phyloP scores from a whole-genome alignment of 2,113 vertebrate species.

The Alectura lathami region DNA sequence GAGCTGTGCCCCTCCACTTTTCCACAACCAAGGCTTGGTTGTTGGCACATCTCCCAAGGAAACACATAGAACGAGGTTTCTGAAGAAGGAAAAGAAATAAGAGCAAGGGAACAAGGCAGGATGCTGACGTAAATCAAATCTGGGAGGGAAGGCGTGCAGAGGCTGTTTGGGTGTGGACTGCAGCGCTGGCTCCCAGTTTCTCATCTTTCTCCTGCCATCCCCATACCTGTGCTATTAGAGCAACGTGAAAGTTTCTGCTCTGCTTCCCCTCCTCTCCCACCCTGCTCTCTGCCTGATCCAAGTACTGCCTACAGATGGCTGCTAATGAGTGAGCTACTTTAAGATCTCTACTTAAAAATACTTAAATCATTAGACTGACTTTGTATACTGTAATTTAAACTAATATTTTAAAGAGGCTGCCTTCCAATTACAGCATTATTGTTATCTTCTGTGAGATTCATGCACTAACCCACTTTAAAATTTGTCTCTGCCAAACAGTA shows the following conservation, averaged over 20 bases:
- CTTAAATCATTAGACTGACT: constrained; percentile 12
- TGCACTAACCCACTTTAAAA: neutral
- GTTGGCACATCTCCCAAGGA: constrained; percentile 46
- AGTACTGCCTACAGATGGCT: neutral
- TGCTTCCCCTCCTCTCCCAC: neutral
- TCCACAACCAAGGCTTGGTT: neutral
- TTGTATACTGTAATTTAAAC: neutral
- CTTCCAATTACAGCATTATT: neutral
- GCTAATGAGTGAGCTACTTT: neutral
- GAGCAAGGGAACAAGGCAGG: neutral
- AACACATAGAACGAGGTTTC: constrained; percentile 40
- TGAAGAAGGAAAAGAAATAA: constrained; percentile 35
- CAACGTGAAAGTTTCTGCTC: neutral
- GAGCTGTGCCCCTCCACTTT: constrained; percentile 1
- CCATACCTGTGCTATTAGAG: fast-evolving
- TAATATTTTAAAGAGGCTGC: constrained; percentile 22
- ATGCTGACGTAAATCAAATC: constrained; percentile 58
- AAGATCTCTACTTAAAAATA: neutral
- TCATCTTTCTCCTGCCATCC: neutral
- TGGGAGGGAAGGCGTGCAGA: neutral
- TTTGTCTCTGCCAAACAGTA: neutral
- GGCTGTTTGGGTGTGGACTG: neutral
- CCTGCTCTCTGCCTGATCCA: neutral
- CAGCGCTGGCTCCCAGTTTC: neutral
- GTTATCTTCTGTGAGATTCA: neutral